phyloP scores from a whole-genome alignment of 2,113 vertebrate genomes.

The Nerophis ophidion region DNA sequence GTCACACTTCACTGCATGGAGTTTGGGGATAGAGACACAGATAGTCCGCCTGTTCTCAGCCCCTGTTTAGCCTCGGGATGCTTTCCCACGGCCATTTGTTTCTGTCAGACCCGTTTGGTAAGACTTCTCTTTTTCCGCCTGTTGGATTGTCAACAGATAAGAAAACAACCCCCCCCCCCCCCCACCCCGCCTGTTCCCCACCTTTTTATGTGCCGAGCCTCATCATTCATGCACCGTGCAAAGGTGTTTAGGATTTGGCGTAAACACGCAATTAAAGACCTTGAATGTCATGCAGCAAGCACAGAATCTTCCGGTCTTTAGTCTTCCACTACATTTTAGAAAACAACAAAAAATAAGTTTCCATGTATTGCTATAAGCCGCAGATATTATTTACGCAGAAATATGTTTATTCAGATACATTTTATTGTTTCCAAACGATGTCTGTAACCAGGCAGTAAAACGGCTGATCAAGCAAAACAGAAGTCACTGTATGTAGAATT shows the following conservation, averaged over 20 bases:
- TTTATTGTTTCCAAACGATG: too few species aligned
- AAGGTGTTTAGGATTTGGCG: not conserved
- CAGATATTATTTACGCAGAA: too few species aligned
- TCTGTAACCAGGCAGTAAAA: too few species aligned
- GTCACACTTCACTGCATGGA: constrained; percentile 25
- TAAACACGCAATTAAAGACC: too few species aligned
- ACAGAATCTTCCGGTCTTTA: too few species aligned
- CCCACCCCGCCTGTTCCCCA: not conserved
- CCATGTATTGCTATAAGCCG: too few species aligned
- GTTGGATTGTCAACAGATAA: constrained; percentile 39
- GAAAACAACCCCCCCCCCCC: not conserved
- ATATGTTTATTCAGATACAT: too few species aligned
- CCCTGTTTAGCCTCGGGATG: constrained; percentile 27
- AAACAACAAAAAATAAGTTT: too few species aligned
- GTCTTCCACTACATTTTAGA: too few species aligned
- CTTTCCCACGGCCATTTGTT: constrained; percentile 43
- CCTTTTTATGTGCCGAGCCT: constrained; percentile 16
- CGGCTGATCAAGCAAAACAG: too few species aligned
- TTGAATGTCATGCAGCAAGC: too few species aligned
- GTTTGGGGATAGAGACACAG: constrained; percentile 39
- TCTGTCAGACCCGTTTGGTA: constrained; percentile 31
- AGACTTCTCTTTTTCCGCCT: constrained; percentile 6
- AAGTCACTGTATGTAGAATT: too few species aligned
- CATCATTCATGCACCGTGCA: constrained; percentile 17
- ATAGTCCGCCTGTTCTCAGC: constrained; percentile 41